Evolutionary conservation across 2,888 invertebrate species (phyloP).

Genomic region (Bruchidius siliquastri): DNA sequence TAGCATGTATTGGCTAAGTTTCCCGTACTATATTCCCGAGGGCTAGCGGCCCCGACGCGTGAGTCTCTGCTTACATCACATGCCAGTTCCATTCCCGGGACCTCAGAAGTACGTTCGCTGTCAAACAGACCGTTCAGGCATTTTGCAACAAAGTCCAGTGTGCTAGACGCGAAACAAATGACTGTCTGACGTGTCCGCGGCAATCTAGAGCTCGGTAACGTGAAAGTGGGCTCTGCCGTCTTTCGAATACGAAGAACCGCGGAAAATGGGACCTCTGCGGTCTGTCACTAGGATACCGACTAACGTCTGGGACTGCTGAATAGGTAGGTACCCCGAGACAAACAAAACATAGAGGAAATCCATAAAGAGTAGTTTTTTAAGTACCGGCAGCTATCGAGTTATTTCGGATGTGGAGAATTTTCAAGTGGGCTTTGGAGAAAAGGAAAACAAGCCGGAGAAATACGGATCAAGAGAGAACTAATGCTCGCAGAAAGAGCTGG

Average conservation of each 20-base stretch:
- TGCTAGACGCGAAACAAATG: not conserved
- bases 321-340: not conserved
- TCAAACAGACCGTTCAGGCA: not conserved
- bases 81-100: slow-evolving; percentile 2
- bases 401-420: not conserved
- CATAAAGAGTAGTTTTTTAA: not conserved
- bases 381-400: not conserved
- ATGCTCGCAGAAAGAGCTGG: not conserved
- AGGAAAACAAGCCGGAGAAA: not conserved
- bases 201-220: not conserved
- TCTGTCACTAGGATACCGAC: not conserved
- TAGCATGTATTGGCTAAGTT: not conserved
- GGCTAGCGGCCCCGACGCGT: not conserved
- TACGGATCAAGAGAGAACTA: not conserved
- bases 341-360: not conserved
- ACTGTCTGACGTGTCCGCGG: not conserved
- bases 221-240: not conserved
- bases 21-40: not conserved
- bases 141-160: not conserved
- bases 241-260: not conserved
- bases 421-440: not conserved
- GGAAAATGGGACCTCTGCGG: not conserved
- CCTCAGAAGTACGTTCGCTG: slow-evolving; percentile 2
- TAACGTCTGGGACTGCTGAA: not conserved
- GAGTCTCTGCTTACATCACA: not conserved